phyloP scores from a whole-genome alignment of 2,888 invertebrate species.

The Holacanthella duospinosa region DNA sequence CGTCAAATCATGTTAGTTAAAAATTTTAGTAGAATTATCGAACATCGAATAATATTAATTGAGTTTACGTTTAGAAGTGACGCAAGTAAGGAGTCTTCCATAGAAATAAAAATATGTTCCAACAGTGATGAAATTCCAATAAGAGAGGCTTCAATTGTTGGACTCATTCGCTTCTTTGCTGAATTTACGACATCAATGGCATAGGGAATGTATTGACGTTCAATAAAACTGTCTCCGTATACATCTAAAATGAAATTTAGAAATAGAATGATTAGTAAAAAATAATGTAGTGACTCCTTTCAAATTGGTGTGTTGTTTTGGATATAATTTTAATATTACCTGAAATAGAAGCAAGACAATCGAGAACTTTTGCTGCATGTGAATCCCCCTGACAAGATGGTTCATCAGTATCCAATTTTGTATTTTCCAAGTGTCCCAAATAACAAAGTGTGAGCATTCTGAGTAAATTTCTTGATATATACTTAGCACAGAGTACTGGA shows the following conservation, averaged over 20 bases:
- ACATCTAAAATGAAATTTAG: constrained; percentile 24
- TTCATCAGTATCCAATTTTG: neutral
- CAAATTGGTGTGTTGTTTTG: neutral
- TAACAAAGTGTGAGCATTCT: constrained; percentile 91
- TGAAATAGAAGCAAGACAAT: constrained; percentile 78
- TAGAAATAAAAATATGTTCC: constrained; percentile 25
- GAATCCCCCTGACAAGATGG: constrained; percentile 58
- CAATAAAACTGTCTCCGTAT: constrained; percentile 36
- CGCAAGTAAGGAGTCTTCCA: constrained; percentile 31
- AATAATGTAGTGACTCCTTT: neutral
- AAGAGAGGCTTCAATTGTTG: constrained; percentile 31
- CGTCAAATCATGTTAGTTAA: too few species aligned
- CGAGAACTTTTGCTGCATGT: constrained; percentile 75
- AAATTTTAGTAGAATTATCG: neutral
- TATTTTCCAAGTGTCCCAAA: constrained; percentile 51
- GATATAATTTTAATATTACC: constrained; percentile 45
- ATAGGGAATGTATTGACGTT: constrained; percentile 35
- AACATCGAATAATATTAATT: constrained; percentile 31
- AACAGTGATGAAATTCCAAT: constrained; percentile 30
- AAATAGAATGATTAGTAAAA: neutral
- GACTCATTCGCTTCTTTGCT: constrained; percentile 22
- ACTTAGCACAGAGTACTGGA: constrained; percentile 82
- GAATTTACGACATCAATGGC: constrained; percentile 32
- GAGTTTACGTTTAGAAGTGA: constrained; percentile 23
- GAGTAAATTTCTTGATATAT: constrained; percentile 78